phyloP scores from a whole-genome alignment of 2,113 vertebrate genomes.

The Nanorana parkeri region DNA sequence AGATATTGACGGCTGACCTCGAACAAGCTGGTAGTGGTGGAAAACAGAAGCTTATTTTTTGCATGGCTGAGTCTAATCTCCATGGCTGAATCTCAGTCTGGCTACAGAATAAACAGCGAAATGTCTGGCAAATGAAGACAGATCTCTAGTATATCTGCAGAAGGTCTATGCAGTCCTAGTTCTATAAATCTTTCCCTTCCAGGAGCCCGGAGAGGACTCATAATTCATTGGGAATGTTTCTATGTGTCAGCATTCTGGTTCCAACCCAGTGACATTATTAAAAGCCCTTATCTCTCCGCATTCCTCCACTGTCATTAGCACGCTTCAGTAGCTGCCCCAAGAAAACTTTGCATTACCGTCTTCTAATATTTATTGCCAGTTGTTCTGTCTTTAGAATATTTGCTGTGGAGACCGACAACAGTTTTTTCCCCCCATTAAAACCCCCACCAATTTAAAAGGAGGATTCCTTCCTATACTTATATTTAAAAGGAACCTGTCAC shows the following conservation, averaged over 20 bases:
- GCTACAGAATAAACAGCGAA: not conserved
- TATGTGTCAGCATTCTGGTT: not conserved
- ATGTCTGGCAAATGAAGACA: conserved; percentile 14
- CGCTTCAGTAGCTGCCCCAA: not conserved
- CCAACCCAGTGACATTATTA: conserved; percentile 17
- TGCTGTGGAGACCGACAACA: no score
- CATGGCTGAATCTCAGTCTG: not conserved
- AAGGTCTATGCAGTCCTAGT: not conserved
- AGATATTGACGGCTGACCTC: no score
- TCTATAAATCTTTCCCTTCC: conserved; percentile 5
- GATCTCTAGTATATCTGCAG: not conserved
- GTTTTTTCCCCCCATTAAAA: no score
- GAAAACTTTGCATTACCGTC: not conserved
- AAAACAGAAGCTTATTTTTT: not conserved
- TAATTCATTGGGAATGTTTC: conserved; percentile 1
- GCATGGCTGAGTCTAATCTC: not conserved
- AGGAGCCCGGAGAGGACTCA: not conserved
- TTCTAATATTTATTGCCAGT: not conserved
- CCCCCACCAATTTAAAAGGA: no score
- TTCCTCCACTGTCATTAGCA: not conserved
- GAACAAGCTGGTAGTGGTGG: no score
- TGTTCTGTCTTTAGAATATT: no score
- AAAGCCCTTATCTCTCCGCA: conserved; percentile 22
- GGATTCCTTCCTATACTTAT: no score
- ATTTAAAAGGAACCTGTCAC: no score